Percentiles rank a stretch among this genome's conserved stretches.
phyloP scores from a whole-genome alignment of 2,888 invertebrate genomes.

The Apoda limacodes region DNA sequence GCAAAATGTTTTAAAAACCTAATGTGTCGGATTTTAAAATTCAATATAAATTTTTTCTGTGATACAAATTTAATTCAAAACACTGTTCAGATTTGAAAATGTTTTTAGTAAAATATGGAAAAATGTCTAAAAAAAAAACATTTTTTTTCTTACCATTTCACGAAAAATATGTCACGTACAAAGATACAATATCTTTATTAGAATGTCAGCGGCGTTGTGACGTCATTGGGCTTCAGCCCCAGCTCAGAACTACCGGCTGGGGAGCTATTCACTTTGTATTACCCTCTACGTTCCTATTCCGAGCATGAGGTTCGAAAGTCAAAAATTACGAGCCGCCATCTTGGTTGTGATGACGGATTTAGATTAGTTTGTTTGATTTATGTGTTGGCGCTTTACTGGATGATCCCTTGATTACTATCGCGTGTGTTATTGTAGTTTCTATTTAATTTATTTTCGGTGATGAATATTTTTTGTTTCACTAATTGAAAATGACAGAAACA shows the following conservation, averaged over 20 bases:
- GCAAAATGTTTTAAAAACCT: no score
- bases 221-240: constrained; percentile 27
- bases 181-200: constrained; percentile 32
- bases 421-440: constrained; percentile 17
- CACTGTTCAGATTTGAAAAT: no score
- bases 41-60: no score
- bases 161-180: constrained; percentile 1
- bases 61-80: no score
- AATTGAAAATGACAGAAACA: no score
- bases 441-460: no score
- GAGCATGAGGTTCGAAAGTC: constrained; percentile 30
- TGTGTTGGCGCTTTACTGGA: constrained; percentile 25
- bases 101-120: no score
- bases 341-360: constrained; percentile 47
- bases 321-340: constrained; percentile 43
- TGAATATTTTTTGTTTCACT: no score
- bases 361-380: constrained; percentile 38
- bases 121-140: no score
- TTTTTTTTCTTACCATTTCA: no score
- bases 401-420: constrained; percentile 23
- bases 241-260: constrained; percentile 38
- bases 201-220: constrained; percentile 38
- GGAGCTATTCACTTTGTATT: constrained; percentile 44
- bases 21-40: no score
- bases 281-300: constrained; percentile 37